A percentile compares a stretch with the other conserved stretches of the same genome.
phyloP scores from a whole-genome alignment of 2,888 invertebrate genomes.

The Helicoverpa assulta region DNA sequence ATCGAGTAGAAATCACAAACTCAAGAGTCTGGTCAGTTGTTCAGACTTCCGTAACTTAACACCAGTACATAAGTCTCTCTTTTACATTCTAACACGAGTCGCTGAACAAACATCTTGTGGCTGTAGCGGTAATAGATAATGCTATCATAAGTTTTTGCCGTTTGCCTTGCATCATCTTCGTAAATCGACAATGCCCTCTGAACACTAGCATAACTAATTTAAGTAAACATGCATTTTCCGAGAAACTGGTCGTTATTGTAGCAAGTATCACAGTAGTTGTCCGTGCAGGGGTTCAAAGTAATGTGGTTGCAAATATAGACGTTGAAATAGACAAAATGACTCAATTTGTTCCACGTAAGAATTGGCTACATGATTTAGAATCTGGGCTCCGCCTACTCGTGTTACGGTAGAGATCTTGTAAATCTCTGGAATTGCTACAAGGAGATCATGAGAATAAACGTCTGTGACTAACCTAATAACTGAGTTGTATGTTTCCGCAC shows the following conservation, averaged over 20 bases:
- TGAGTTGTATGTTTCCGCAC: slow-evolving; percentile 52
- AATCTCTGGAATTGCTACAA: slow-evolving; percentile 77
- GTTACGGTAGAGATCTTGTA: slow-evolving; percentile 79
- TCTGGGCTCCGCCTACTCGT: slow-evolving; percentile 77
- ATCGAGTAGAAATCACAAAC: slow-evolving; percentile 56
- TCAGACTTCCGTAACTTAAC: slow-evolving; percentile 62
- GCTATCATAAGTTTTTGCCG: slow-evolving; percentile 62
- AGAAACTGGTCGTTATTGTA: slow-evolving; percentile 34
- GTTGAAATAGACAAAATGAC: slow-evolving; percentile 77
- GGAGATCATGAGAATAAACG: slow-evolving; percentile 74
- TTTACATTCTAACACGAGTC: slow-evolving; percentile 54
- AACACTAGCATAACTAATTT: slow-evolving; percentile 47
- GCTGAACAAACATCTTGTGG: slow-evolving; percentile 55
- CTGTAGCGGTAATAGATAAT: slow-evolving; percentile 60
- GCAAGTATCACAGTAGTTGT: slow-evolving; percentile 24
- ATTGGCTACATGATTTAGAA: slow-evolving; percentile 82
- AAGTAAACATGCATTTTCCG: slow-evolving; percentile 36
- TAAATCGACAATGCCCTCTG: slow-evolving; percentile 59
- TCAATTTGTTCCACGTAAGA: slow-evolving; percentile 83
- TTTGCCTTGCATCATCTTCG: slow-evolving; percentile 60
- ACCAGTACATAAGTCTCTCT: slow-evolving; percentile 53
- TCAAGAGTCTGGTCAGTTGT: slow-evolving; percentile 45
- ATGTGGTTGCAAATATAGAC: slow-evolving; percentile 68
- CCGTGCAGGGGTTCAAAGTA: slow-evolving; percentile 48
- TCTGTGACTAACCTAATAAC: slow-evolving; percentile 68